phyloP scores from a whole-genome alignment of 1,140 invertebrate species.

The Cydia strobilella region DNA sequence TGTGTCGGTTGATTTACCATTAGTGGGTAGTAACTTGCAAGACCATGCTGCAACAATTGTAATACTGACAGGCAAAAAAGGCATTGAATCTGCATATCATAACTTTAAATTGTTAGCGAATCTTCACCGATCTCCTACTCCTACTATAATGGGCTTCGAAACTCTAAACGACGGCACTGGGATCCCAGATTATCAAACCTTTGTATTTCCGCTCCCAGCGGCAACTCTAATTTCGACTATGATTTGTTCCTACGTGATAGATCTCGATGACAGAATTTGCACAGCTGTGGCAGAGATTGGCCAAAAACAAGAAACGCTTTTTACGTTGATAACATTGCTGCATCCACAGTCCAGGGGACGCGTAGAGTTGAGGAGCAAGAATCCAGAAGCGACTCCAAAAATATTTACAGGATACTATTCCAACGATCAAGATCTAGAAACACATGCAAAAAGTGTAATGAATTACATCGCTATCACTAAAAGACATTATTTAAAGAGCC shows the following conservation, averaged over 20 bases:
- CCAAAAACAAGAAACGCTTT: conserved; percentile 86
- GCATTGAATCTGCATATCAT: conserved; percentile 35
- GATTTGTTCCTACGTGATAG: conserved; percentile 84
- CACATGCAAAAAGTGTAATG: conserved; percentile 88
- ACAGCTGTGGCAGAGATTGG: conserved; percentile 77
- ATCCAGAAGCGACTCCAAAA: conserved; percentile 91
- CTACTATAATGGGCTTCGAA: conserved; percentile 39
- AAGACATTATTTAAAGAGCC: conserved; percentile 79
- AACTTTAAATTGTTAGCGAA: conserved; percentile 37
- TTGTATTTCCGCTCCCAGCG: conserved; percentile 44
- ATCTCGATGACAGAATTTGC: conserved; percentile 81
- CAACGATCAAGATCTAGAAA: conserved; percentile 87
- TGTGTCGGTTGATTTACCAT: conserved; percentile 79
- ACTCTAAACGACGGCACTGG: conserved; percentile 37
- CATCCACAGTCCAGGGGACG: conserved; percentile 88
- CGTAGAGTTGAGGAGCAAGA: conserved; percentile 86
- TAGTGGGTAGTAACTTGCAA: conserved; percentile 86
- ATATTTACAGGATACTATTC: conserved; percentile 94
- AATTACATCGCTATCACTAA: conserved; percentile 79
- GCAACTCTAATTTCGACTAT: conserved; percentile 82
- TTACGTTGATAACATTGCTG: conserved; percentile 88
- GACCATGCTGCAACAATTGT: conserved; percentile 74
- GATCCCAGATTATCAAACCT: conserved; percentile 45
- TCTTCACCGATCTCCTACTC: conserved; percentile 37
- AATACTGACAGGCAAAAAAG: conserved; percentile 37